Base-by-base conservation (phyloP, 2,888 invertebrate genomes). In the Himalopsyche kuldschensis region DNA sequence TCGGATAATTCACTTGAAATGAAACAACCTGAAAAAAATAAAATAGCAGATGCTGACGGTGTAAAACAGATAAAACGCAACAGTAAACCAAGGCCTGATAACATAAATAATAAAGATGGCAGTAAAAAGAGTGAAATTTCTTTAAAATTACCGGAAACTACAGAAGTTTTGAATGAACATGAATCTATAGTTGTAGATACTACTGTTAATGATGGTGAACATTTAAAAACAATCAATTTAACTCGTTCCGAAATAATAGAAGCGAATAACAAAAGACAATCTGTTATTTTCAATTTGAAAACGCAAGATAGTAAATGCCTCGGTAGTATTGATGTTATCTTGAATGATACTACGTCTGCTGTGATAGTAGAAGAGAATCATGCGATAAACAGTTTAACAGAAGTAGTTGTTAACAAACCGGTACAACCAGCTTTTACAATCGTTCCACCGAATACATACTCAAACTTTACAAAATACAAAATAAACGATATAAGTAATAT, bases 231-330 rank as follows among this genome's bases (percentile, higher is more conserved):
- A 47, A 77, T 32, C 15, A 46, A 8, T 27, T 78, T 78, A 10
- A 78, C 82, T 27, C 82, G 55, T 35, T 75, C 79, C 4, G 86
- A 90, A 55, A 92, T 92, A 41, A 87, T 92, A 27, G 90, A 91
- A 78, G 92, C 91, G 1, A 92, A 92, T 85, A 90, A 90, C 83
- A 90, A 91, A 1, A 88, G 92, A 0, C 89, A 91, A 82, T 92
- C 92, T 85, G 92, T 92, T 4, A 92, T 92, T 30, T 91, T 91
- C 6, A 91, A 84, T 48, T 75, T 27, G 6, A 78, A 78, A 77
- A 55, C 31, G 0, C 11, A 11, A 11, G 69, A 69, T 69, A 30
- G 6, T 8, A 55, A 69, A 69, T 69, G 11, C 27, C 24, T 69
- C 15, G 11, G 6, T 1, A 20, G 24, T 69, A 69, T 3, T 69